phyloP scores from a whole-genome alignment of 1,140 invertebrate species.

The Drosophila sp. region DNA sequence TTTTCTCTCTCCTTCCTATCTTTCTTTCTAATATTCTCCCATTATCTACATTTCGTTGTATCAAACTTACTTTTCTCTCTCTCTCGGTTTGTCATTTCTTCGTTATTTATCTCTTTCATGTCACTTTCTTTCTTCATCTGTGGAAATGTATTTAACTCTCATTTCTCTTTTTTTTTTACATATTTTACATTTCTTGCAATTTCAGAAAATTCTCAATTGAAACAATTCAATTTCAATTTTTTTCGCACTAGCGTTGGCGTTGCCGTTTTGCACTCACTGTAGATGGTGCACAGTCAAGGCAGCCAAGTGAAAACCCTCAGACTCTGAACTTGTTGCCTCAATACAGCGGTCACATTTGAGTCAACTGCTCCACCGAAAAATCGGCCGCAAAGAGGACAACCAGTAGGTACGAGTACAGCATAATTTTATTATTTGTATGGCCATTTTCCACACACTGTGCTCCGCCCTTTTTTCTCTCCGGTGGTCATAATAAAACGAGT shows the following conservation, averaged over 20 bases:
- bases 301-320: conserved; percentile 15
- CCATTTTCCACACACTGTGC: conserved; percentile 3
- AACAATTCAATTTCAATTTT: conserved; percentile 6
- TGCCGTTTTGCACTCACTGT: conserved; percentile 17
- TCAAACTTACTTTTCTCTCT: too few species aligned
- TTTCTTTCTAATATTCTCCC: too few species aligned
- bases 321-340: conserved; percentile 11
- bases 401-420: not conserved
- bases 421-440: conserved; percentile 2
- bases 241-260: not conserved
- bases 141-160: too few species aligned
- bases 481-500: conserved; percentile 6
- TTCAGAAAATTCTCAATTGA: not conserved
- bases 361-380: conserved; percentile 17
- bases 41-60: too few species aligned
- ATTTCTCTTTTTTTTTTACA: not conserved
- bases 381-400: not conserved
- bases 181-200: not conserved
- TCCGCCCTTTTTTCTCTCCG: not conserved
- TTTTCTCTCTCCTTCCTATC: too few species aligned
- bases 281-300: not conserved
- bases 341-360: conserved; percentile 13
- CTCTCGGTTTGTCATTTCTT: too few species aligned
- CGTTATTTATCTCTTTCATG: too few species aligned
- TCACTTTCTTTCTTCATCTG: too few species aligned